Percentiles rank a stretch among this genome's conserved stretches.
These are phyloP conservation scores for Leucozona laternaria DNA, from an alignment of 2,888 invertebrate species.

Conservation along the genomic window DNA sequence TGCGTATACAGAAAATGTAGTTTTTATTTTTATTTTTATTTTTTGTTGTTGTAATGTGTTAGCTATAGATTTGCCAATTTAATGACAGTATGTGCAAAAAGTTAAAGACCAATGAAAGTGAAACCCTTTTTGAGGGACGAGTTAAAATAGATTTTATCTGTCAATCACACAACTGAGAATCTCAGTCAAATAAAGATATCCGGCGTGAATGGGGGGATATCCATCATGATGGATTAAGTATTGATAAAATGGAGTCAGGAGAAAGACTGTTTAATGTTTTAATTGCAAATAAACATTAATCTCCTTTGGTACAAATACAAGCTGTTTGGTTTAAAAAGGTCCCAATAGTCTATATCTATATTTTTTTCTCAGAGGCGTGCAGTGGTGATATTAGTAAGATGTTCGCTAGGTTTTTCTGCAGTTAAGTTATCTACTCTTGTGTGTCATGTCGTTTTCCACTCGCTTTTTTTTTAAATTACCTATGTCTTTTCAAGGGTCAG, in stretches of 20 bases:
- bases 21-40: constrained; percentile 6
- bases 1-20: constrained; percentile 13
- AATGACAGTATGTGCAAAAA: constrained; percentile 34
- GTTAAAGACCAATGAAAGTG: constrained; percentile 27
- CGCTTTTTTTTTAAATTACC: too few species aligned
- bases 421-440: too few species aligned
- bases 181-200: background rate
- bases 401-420: too few species aligned
- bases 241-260: background rate
- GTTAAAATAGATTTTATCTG: background rate
- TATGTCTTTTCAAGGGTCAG: too few species aligned
- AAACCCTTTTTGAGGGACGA: background rate
- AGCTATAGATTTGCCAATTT: constrained; percentile 22
- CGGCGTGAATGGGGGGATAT: background rate
- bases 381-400: too few species aligned
- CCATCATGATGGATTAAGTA: background rate
- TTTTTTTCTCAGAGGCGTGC: too few species aligned
- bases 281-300: background rate
- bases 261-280: background rate
- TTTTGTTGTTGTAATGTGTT: background rate
- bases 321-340: background rate
- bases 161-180: background rate
- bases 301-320: too few species aligned
- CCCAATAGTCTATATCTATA: too few species aligned
- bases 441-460: too few species aligned